Evolutionary conservation across 1,140 invertebrate species (phyloP).

Genomic region (Drosophila repleta): DNA sequence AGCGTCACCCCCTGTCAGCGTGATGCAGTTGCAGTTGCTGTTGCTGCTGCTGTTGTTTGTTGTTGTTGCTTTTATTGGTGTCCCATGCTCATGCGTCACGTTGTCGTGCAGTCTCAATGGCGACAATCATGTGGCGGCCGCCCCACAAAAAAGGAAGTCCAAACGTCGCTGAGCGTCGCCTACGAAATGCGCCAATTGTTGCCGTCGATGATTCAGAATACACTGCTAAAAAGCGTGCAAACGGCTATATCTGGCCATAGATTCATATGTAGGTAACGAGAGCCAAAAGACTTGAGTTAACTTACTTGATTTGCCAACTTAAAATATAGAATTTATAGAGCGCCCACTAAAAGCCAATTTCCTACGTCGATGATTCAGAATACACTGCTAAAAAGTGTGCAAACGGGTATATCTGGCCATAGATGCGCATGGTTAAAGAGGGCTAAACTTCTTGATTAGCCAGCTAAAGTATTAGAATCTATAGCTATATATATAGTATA

Average conservation of each 20-base stretch:
- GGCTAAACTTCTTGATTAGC: too few species aligned
- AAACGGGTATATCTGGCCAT: too few species aligned
- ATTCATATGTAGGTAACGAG: too few species aligned
- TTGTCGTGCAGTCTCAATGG: slow-evolving; percentile 50
- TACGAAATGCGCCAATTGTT: slow-evolving; percentile 41
- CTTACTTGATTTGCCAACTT: too few species aligned
- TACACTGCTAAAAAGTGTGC: too few species aligned
- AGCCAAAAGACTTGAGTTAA: too few species aligned
- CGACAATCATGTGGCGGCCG: slow-evolving; percentile 34
- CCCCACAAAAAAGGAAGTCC: slow-evolving; percentile 46
- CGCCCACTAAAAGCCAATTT: slow-evolving; percentile 44
- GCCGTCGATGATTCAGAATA: slow-evolving; percentile 12
- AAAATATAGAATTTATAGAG: too few species aligned
- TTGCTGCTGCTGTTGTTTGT: slow-evolving; percentile 10
- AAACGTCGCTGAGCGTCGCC: slow-evolving; percentile 39
- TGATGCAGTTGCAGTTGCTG: not conserved
- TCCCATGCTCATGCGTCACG: slow-evolving; percentile 36
- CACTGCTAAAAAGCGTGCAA: too few species aligned
- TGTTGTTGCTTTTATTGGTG: slow-evolving; percentile 1
- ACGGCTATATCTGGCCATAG: too few species aligned
- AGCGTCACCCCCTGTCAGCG: not conserved
- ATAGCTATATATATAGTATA: too few species aligned
- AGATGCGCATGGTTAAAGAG: too few species aligned
- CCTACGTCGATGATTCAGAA: slow-evolving; percentile 14
- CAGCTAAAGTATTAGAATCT: too few species aligned